These are phyloP conservation scores for Hesperophylax magnus DNA, from an alignment of 1,140 invertebrate genomes.

Conservation along the genomic window DNA sequence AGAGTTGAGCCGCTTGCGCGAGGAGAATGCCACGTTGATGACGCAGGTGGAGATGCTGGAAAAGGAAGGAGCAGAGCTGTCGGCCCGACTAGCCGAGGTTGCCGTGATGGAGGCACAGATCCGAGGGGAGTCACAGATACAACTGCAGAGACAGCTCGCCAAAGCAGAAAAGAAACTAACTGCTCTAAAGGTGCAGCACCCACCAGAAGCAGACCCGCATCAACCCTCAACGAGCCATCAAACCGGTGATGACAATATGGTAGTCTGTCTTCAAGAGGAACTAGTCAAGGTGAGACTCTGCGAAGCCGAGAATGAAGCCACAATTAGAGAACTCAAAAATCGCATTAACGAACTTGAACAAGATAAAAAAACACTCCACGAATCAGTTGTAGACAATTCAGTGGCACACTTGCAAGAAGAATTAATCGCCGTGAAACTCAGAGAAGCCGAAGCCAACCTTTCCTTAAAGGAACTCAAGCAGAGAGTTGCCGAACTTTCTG, in stretches of 20 bases:
- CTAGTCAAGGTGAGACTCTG: constrained; percentile 87
- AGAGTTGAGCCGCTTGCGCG: constrained; percentile 77
- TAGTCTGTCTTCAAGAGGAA: constrained; percentile 89
- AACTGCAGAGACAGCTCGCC: constrained; percentile 68
- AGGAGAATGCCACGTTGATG: constrained; percentile 94
- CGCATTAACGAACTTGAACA: constrained; percentile 89
- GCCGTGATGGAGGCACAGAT: constrained; percentile 96
- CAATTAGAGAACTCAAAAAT: constrained; percentile 82
- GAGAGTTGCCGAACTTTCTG: constrained; percentile 84
- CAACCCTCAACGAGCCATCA: constrained; percentile 25
- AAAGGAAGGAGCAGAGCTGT: constrained; percentile 89
- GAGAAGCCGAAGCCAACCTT: constrained; percentile 92
- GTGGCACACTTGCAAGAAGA: constrained; percentile 95
- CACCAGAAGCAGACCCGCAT: constrained; percentile 60
- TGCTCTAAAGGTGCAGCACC: constrained; percentile 41
- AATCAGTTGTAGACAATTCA: constrained; percentile 87
- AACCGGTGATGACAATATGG: constrained; percentile 83
- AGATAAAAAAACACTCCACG: constrained; percentile 88
- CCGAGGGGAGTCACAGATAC: constrained; percentile 86
- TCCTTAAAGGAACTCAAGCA: constrained; percentile 93
- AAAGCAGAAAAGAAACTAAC: constrained; percentile 60
- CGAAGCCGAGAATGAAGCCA: constrained; percentile 87
- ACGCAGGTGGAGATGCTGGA: constrained; percentile 96
- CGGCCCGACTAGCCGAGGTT: constrained; percentile 86
- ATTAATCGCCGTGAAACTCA: constrained; percentile 91